These are phyloP conservation scores for Dione vanillae DNA, from an alignment of 2,888 invertebrate genomes.

Conservation along the genomic window DNA sequence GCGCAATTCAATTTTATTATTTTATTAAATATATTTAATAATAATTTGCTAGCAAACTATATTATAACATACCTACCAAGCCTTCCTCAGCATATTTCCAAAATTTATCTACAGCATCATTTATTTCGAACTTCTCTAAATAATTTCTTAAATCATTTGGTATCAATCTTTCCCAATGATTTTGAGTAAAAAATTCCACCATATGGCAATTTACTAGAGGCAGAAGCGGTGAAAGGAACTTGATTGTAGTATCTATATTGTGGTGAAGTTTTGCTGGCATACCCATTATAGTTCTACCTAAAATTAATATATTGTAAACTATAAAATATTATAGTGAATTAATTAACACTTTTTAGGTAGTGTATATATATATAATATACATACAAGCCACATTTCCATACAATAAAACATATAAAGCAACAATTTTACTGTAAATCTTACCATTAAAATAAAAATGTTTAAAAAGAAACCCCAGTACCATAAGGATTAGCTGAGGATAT, in stretches of 20 bases:
- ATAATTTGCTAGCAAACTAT: background rate
- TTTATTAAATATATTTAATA: too few species aligned
- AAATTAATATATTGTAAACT: constrained; percentile 24
- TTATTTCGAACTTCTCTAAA: constrained; percentile 70
- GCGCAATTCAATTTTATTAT: too few species aligned
- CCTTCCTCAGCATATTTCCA: constrained; percentile 63
- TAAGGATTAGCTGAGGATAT: constrained; percentile 84
- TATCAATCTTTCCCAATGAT: constrained; percentile 86
- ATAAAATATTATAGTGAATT: too few species aligned
- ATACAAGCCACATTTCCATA: background rate
- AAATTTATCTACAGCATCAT: constrained; percentile 77
- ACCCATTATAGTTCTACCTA: constrained; percentile 53
- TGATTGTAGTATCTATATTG: constrained; percentile 78
- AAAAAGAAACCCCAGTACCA: constrained; percentile 85
- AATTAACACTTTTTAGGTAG: too few species aligned
- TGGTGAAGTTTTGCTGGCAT: constrained; percentile 56
- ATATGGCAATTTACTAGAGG: constrained; percentile 90
- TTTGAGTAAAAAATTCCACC: constrained; percentile 86
- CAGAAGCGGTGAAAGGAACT: constrained; percentile 84
- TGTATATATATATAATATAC: too few species aligned
- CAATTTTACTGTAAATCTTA: background rate
- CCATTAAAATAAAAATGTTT: constrained; percentile 52
- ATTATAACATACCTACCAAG: constrained; percentile 42
- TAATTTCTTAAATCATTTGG: constrained; percentile 81
- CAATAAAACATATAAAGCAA: background rate